Conservation (phyloP, 2,113 vertebrate species). For the Vidua macroura region DNA sequence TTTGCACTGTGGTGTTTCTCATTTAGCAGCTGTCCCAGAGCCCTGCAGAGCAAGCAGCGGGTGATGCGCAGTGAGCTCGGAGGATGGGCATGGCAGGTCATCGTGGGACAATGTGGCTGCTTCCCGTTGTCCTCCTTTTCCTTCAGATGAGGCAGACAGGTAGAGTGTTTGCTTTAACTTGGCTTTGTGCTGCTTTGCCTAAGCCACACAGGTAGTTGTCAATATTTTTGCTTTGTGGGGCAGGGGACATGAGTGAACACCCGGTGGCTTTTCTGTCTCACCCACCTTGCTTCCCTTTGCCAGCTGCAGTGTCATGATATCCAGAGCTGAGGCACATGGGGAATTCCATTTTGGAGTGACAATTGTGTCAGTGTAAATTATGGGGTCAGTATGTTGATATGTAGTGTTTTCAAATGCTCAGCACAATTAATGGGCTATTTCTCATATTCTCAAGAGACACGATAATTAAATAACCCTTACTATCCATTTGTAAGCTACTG, state of each 20-base stretch:
- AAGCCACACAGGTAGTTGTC: neutral
- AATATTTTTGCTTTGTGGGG: neutral
- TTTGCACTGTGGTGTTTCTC: constrained; percentile 33
- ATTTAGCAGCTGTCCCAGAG: neutral
- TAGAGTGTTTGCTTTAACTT: neutral
- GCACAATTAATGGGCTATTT: neutral
- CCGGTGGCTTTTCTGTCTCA: neutral
- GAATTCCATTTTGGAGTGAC: neutral
- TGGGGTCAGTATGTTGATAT: neutral
- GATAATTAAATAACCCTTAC: neutral
- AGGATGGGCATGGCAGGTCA: neutral
- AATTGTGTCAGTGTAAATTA: neutral
- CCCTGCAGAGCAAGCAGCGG: neutral
- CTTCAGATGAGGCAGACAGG: constrained; percentile 39
- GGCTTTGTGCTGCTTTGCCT: neutral
- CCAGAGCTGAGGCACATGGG: neutral
- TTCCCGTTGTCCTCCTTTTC: neutral
- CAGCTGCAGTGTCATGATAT: neutral
- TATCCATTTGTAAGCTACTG: neutral
- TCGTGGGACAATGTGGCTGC: neutral
- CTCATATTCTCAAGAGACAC: neutral
- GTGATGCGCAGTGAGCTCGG: neutral
- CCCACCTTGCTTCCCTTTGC: neutral
- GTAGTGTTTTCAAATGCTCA: neutral
- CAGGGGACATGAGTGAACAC: neutral